Evolutionary conservation across 2,797 vertebrate species (phyloP), one percentile per base, ranked within the genome.

Genomic region (Champsocephalus gunnari): DNA sequence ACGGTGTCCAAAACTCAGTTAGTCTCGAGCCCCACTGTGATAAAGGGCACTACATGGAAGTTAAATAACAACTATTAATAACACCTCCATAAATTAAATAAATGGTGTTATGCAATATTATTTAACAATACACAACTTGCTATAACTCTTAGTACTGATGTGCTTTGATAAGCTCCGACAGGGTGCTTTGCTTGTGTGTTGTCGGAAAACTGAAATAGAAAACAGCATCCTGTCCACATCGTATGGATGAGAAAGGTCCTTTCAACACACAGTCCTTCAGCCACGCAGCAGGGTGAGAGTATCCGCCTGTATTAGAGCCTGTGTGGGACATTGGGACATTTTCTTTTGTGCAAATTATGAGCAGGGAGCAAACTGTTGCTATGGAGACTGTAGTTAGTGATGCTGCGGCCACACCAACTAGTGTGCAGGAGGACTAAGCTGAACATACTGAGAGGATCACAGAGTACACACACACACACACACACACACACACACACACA

Each of bases 361-460:
- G 84, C 79, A 76, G 58, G 66, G 83, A 89, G 87, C 85, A 87
- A 94, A 91, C 87, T 88, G 91, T 93, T 92, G 91, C 93, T 87
- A 92, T 93, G 90, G 93, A 87, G 90, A 94, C 90, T 44, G 86
- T 87, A 87, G 88, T 92, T 91, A 87, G 90, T 84, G 84, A 88
- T 87, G 87, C 58, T 32, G 79, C 75, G 77, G 82, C 75, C 73
- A 87, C 82, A 72, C 63, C 76, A 88, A 85, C 73, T 77, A 79
- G 66, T 75, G 84, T 80, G 74, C 72, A 88, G 83, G 68, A 85
- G 79, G 77, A 79, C 70, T 66, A 67, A 81, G 71, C 69, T 73
- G 80, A 89, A 81, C 86, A 86, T 71, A 88, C 79, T 77, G 81
- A 78, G 80, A 79, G 73, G 71, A 91, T 81, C 81, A 85, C 63